phyloP scores from a whole-genome alignment of 2,888 invertebrate genomes.

The Oscheius myriophilus region DNA sequence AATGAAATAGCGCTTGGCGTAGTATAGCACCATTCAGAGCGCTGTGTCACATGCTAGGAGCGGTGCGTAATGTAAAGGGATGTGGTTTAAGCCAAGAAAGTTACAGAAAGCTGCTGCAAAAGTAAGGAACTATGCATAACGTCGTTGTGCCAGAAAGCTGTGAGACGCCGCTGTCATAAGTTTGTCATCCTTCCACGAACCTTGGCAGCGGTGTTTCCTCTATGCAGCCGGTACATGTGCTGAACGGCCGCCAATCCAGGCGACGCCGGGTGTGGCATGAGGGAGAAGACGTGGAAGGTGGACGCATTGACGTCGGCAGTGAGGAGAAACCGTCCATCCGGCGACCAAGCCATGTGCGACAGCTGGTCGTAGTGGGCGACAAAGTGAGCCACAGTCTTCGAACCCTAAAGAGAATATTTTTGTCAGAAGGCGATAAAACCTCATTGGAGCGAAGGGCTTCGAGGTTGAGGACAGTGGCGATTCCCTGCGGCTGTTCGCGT shows the following conservation, averaged over 20 bases:
- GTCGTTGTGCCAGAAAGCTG: too few species aligned
- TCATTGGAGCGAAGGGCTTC: constrained; percentile 11
- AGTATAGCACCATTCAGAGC: too few species aligned
- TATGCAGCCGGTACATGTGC: constrained; percentile 90
- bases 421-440: background rate
- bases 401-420: constrained; percentile 1
- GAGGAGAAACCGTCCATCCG: constrained; percentile 69
- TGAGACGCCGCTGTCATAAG: too few species aligned
- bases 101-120: too few species aligned
- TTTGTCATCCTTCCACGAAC: constrained; percentile 75
- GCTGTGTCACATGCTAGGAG: too few species aligned
- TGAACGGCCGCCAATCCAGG: constrained; percentile 80
- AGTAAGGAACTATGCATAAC: too few species aligned
- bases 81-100: too few species aligned
- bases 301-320: constrained; percentile 73
- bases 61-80: too few species aligned
- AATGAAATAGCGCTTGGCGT: too few species aligned
- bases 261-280: constrained; percentile 92
- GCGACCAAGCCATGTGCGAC: constrained; percentile 46
- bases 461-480: constrained; percentile 53
- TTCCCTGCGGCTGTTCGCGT: constrained; percentile 39
- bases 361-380: constrained; percentile 57
- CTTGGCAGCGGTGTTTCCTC: constrained; percentile 94
- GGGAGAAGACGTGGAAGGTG: constrained; percentile 88
- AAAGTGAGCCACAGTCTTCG: constrained; percentile 56